Evolutionary conservation across 2,113 vertebrate species (phyloP), one percentile per base, ranked within the genome.

Genomic region (Protomyctophum bolini): DNA sequence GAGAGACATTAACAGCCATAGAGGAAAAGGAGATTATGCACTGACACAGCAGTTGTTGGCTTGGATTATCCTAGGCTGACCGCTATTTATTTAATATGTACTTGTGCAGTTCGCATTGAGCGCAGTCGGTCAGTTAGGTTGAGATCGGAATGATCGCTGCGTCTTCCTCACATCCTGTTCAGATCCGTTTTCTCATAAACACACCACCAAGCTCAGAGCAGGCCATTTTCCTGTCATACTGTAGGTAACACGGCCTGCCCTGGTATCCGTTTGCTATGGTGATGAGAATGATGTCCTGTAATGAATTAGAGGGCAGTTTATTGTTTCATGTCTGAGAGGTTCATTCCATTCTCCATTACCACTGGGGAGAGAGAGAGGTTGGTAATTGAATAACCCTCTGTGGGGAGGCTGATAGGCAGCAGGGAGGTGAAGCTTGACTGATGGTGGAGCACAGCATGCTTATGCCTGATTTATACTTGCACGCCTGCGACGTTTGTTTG

Each of bases 361-460:
- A 72, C 52, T 54, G 68, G 67, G 6, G 10, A 47, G 51, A 8
- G 51, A 1, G 69, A 45, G 52, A 8, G 29, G 79, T 68, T 87
- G 81, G 61, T 87, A 88, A 90, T 89, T 90, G 75, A 90, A 78
- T 90, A 82, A 88, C 68, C 68, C 77, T 78, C 79, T 63, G 82
- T 62, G 81, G 83, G 74, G 77, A 80, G 73, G 73, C 79, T 56
- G 83, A 85, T 80, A 83, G 85, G 82, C 70, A 62, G 58, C 75
- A 57, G 50, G 50, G 64, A 86, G 68, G 58, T 21, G 8, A 73
- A 64, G 71, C 66, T 80, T 83, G 82, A 83, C 64, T 68, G 72
- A 84, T 68, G 72, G 83, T 63, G 63, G 61, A 50, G 62, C 8
- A 6, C 54, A 1, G 70, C 68, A 60, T 47, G 41, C 64, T 41